Conservation (phyloP, 2,113 vertebrate genomes). For the human (Homo sapiens) region DNA sequence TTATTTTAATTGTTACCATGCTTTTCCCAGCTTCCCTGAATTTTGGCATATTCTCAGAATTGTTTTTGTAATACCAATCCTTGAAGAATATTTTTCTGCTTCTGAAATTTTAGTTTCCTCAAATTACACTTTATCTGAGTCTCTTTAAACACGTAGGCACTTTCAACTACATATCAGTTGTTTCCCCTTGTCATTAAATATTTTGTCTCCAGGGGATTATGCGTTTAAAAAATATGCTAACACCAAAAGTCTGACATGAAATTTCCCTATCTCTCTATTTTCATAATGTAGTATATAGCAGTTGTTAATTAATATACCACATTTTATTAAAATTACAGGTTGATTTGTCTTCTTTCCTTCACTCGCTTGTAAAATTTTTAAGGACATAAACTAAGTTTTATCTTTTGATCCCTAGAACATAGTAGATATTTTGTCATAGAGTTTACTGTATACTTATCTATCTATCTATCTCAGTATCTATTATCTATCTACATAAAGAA, state of each 20-base stretch:
- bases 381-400: background rate
- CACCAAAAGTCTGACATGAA: background rate
- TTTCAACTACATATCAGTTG: background rate
- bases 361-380: background rate
- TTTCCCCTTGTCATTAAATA: background rate
- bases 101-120: background rate
- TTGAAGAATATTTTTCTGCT: background rate
- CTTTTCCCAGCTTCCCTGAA: background rate
- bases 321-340: background rate
- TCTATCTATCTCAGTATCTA: background rate
- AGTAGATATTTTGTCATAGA: background rate
- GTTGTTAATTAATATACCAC: background rate
- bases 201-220: background rate
- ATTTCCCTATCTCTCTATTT: background rate
- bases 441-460: background rate
- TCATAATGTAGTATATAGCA: background rate
- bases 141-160: background rate
- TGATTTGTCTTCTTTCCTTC: background rate
- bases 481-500: background rate
- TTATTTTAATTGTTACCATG: background rate
- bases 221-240: background rate
- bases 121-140: background rate
- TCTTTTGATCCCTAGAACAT: background rate
- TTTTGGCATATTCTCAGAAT: background rate
- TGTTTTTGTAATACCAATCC: background rate